Base-by-base conservation (phyloP, 2,113 vertebrate species). In the Phyllopteryx taeniolatus region DNA sequence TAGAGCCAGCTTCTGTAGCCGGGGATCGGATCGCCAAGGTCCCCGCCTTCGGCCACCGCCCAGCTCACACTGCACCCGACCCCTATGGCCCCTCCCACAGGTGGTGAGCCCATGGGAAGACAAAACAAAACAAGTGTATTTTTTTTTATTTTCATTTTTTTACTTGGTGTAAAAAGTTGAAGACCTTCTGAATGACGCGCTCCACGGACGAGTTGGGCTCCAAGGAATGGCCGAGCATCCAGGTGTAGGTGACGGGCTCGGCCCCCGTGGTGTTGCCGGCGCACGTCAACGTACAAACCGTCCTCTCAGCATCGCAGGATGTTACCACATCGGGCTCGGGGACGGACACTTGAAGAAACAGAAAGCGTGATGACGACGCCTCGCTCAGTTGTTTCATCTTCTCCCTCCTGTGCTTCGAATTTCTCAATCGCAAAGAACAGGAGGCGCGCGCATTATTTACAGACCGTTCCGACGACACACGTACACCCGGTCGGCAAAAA, bases 241-340 rank as follows among this genome's bases (percentile, higher is more conserved):
- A 90, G 0, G 0, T 47, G 68, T 78, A 88, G 7, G 0, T 76
- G 57, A 84, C 59, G 0, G 17, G 54, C 10, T 13, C 49, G 0
- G 47, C 63, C 0, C 2, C 56, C 3, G n/a, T 1, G 0, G 47
- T 70, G 65, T 72, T 0, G 22, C 67, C 85, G 0, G 68, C 51
- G 17, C 89, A 90, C 51, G 13, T 81, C 73, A 90, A 20, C 6
- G 0, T 4, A 17, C 83, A 89, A 6, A 0, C 0, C 19, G 1
- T 68, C 27, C 0, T 0, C 0, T 59, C 67, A 0, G 9, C 15
- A 1, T 70, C 11, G n/a, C 82, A 87, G 0, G 27, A 17, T 5
- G 0, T 0, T 0, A 0, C 3, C 5, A 88, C 39, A 0, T 1
- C 8, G 11, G 88, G 88, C 5, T 8, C 31, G 5, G 80, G 77